These are phyloP conservation scores for Ernsta delagoae DNA, from an alignment of 2,888 invertebrate species.

Conservation along the genomic window DNA sequence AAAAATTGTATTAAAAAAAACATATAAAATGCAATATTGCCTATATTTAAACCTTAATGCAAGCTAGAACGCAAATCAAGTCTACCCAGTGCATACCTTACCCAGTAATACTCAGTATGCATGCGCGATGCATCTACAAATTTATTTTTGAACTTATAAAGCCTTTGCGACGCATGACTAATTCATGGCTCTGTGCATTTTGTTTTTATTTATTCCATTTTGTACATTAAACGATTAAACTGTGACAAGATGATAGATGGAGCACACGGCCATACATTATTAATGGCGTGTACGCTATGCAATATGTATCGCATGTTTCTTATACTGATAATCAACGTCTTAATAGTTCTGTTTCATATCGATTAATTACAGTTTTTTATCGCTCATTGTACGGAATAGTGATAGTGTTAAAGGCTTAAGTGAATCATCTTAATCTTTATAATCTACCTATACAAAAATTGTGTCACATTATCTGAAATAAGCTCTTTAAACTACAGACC, in stretches of 20 bases:
- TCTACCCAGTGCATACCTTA: neutral
- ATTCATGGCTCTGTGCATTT: slow-evolving; percentile 21
- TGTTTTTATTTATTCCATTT: slow-evolving; percentile 4
- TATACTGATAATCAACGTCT: slow-evolving; percentile 20
- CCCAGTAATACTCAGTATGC: slow-evolving; percentile 4
- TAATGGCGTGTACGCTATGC: slow-evolving; percentile 17
- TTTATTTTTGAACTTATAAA: slow-evolving; percentile 29
- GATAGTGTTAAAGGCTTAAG: neutral
- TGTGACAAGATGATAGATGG: slow-evolving; percentile 35
- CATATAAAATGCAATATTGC: too few relatives aligned
- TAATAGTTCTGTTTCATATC: slow-evolving; percentile 30
- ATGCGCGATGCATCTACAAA: slow-evolving; percentile 22
- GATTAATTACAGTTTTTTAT: slow-evolving; percentile 24
- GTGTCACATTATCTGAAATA: too few relatives aligned
- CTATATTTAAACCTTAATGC: neutral
- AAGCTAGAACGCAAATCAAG: neutral
- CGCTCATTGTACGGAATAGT: neutral
- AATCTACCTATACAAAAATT: too few relatives aligned
- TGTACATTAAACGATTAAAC: slow-evolving; percentile 32
- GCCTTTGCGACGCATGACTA: slow-evolving; percentile 30
- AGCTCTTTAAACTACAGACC: too few relatives aligned
- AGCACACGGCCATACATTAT: slow-evolving; percentile 31
- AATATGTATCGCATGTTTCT: slow-evolving; percentile 28
- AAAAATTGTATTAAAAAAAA: too few relatives aligned
- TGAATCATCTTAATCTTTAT: too few relatives aligned